phyloP scores from a whole-genome alignment of 2,113 vertebrate species.

The Mustela nigripes region DNA sequence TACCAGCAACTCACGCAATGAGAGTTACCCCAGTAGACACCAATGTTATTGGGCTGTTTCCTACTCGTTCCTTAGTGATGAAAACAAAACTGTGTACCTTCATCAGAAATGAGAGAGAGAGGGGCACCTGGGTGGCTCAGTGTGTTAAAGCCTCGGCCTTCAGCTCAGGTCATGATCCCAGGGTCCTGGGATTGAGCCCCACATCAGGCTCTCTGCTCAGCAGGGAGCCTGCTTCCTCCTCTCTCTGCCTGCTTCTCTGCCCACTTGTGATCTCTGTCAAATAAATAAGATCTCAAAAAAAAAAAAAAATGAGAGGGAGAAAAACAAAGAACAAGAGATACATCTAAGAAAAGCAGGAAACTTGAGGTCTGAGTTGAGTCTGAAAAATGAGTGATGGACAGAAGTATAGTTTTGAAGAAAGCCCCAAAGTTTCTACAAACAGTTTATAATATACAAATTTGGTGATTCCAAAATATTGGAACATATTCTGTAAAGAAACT shows the following conservation, averaged over 20 bases:
- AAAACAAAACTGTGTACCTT: neutral
- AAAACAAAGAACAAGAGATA: neutral
- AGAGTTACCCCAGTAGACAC: neutral
- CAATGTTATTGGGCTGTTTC: fast-evolving
- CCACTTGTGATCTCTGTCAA: too few relatives aligned
- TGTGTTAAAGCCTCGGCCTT: too few relatives aligned
- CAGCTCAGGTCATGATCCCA: too few relatives aligned
- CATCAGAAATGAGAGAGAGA: neutral
- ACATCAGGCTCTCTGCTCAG: too few relatives aligned
- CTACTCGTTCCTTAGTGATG: neutral
- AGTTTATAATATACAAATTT: neutral
- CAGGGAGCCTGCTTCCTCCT: too few relatives aligned
- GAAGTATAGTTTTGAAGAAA: constrained; percentile 16
- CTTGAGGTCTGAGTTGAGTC: neutral
- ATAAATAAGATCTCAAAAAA: too few relatives aligned
- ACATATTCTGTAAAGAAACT: neutral
- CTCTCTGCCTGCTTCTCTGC: too few relatives aligned
- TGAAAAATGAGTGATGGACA: neutral
- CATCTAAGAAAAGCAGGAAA: neutral
- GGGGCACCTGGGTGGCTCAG: too few relatives aligned
- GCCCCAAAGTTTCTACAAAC: neutral
- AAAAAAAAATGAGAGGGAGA: neutral
- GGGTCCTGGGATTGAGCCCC: too few relatives aligned
- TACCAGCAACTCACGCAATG: neutral
- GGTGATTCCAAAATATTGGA: neutral